Percentiles rank a stretch among this genome's conserved stretches.
These are phyloP conservation scores for Eristalis tenax DNA, from an alignment of 2,888 invertebrate species.

Conservation along the genomic window DNA sequence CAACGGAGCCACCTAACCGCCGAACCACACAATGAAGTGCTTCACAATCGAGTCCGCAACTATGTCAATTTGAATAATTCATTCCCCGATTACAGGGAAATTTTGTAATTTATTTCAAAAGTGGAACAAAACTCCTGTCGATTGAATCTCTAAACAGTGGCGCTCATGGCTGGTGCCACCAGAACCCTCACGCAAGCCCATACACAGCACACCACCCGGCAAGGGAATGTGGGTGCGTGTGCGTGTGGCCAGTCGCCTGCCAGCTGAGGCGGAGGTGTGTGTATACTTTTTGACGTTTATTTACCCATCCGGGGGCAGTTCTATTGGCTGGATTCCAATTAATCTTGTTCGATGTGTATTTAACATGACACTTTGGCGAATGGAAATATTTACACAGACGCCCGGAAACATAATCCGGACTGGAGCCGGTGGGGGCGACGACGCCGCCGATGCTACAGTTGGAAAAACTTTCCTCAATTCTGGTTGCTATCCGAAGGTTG, in stretches of 20 bases:
- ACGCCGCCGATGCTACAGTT: not conserved
- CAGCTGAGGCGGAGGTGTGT: not conserved
- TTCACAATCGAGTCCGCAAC: not conserved
- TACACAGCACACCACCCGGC: not conserved
- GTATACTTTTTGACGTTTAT: constrained; percentile 31
- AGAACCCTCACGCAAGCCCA: not conserved
- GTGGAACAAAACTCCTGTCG: constrained; percentile 18
- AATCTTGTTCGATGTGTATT: constrained; percentile 51
- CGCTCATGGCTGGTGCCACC: constrained; percentile 1
- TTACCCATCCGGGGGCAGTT: constrained; percentile 13
- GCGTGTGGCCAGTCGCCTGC: not conserved
- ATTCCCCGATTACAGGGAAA: constrained; percentile 27
- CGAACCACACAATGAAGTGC: constrained; percentile 4
- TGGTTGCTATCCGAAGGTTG: not conserved
- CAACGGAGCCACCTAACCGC: not conserved
- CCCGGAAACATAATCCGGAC: constrained; percentile 7
- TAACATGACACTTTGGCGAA: constrained; percentile 55
- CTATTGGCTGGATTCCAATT: constrained; percentile 51
- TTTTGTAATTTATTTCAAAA: constrained; percentile 26
- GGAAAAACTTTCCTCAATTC: not conserved
- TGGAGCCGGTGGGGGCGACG: not conserved
- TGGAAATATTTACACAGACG: constrained; percentile 43
- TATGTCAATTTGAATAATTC: constrained; percentile 12
- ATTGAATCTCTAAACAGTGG: constrained; percentile 21
- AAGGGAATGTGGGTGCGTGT: not conserved